Base-by-base conservation (phyloP, 2,888 invertebrate species). In the Chrysotoxum bicinctum region DNA sequence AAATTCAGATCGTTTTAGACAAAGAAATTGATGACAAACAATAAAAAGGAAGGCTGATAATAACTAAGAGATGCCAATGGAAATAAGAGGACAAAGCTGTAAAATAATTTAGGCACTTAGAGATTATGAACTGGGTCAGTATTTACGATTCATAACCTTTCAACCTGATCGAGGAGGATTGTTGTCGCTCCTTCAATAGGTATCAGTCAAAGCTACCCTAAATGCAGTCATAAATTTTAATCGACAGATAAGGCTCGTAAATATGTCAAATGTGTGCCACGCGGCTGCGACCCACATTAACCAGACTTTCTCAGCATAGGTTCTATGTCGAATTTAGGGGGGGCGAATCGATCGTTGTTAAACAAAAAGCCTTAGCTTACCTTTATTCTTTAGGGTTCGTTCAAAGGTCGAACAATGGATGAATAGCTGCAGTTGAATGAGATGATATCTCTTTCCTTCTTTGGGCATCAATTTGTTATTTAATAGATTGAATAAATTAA, bases 81-180 rank as follows among this genome's bases (percentile, higher is more conserved):
- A 32, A 35, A 35, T 43, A 19, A 40, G 40, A 32, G n/a, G 12
- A 16, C 54, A 76, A 70, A 54, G 43, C 66, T 60, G 66, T 32
- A 66, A 30, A 45, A 64, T 48, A 32, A 32, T 48, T 37, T 48
- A 21, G 21, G 23, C 19, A 35, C 43, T 43, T 1, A 30, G 14
- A 72, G 81, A 81, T 81, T 23, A 21, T 43, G 43, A 62, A 64
- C 45, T 85, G 76, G 84, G 84, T 85, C 84, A 85, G 81, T 76
- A 68, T 85, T 84, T 81, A 85, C 80, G 72, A 69, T 37, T 75
- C 56, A 26, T 75, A 84, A 80, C 84, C 80, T 84, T 72, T 80
- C 69, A 75, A 75, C 75, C 48, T 30, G 32, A 70, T 45, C 23
- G 56, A 19, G 40, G 43, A 56, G 12, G 35, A 56, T 9, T 35